Evolutionary conservation across 2,888 invertebrate genomes (phyloP).

Genomic region (Drosophila demipolita): DNA sequence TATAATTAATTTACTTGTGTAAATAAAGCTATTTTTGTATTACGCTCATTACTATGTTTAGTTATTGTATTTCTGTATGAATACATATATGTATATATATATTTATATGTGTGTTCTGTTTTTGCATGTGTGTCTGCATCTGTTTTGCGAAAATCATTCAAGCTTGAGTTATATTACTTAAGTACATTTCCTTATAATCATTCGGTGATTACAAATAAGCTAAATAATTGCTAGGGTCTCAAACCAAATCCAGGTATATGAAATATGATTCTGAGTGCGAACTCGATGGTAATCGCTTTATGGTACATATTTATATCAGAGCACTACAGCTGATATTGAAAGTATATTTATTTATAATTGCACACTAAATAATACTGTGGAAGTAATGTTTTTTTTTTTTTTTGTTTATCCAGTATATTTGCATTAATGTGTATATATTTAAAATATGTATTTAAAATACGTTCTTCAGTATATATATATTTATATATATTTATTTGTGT

Average conservation of each 20-base stretch:
- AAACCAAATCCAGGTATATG: slow-evolving; percentile 1
- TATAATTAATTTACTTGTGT: slow-evolving; percentile 67
- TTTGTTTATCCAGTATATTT: slow-evolving; percentile 31
- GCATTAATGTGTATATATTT: slow-evolving; percentile 23
- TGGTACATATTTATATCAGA: slow-evolving; percentile 12
- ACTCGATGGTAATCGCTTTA: neutral
- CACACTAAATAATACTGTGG: slow-evolving; percentile 60
- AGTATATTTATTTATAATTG: slow-evolving; percentile 39
- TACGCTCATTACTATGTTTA: slow-evolving; percentile 58
- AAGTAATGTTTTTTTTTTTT: slow-evolving; percentile 23
- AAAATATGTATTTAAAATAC: slow-evolving; percentile 42
- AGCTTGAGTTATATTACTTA: slow-evolving; percentile 18
- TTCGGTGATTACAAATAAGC: neutral
- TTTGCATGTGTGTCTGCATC: neutral
- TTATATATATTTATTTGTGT: slow-evolving; percentile 12
- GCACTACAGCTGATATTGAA: slow-evolving; percentile 20
- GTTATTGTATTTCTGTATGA: slow-evolving; percentile 56
- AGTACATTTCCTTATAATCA: slow-evolving; percentile 7
- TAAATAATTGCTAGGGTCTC: slow-evolving; percentile 1
- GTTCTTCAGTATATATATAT: slow-evolving; percentile 9
- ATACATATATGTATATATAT: slow-evolving; percentile 39
- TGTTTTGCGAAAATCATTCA: slow-evolving; percentile 12
- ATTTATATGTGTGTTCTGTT: slow-evolving; percentile 2
- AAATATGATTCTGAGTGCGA: neutral
- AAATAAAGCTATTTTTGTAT: slow-evolving; percentile 71